Base-by-base conservation (phyloP, 2,113 vertebrate species). In the Calypte anna region DNA sequence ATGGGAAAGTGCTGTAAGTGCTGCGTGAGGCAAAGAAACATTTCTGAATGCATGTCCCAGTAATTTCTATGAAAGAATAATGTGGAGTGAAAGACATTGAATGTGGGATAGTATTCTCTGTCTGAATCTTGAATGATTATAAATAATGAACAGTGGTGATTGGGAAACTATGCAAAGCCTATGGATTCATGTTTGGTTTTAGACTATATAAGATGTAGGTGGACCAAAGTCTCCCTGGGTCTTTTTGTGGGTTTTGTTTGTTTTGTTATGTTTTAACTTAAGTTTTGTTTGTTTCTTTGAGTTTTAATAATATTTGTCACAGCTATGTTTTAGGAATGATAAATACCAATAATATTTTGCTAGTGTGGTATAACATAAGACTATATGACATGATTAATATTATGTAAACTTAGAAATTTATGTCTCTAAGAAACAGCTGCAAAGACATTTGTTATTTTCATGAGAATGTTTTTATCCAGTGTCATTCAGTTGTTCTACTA, bases 361-460 rank as follows among this genome's bases (percentile, higher is more conserved):
- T 87, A 58, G 3, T 88, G 8, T 84, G 58, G 31, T 86, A 84
- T 72, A 92, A 36, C 40, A 17, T 53, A 64, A 8, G 67, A 21
- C 55, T 86, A 0, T 51, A 57, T 81, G 38, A 61, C 48, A 61
- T 79, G 30, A 50, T 72, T 74, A 66, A 62, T 82, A 50, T 62
- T 80, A 33, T 4, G 14, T 62, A 73, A 62, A 85, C 36, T 69
- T 86, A 67, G 31, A 86, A 66, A 90, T 78, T n/a, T 63, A 54
- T 57, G 21, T 72, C 50, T 90, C 5, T 81, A 72, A 88, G 80
- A 88, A 92, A 53, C 70, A 67, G 75, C 72, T 86, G 75, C 59
- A 74, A 58, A 90, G 94, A 8, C 84, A 86, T 27, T 97, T 79
- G 38, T 86, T 86, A 58, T 53, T 91, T 86, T 92, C 70, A 20